Conservation (phyloP, 2,888 invertebrate species). For the Spilarctia lutea region DNA sequence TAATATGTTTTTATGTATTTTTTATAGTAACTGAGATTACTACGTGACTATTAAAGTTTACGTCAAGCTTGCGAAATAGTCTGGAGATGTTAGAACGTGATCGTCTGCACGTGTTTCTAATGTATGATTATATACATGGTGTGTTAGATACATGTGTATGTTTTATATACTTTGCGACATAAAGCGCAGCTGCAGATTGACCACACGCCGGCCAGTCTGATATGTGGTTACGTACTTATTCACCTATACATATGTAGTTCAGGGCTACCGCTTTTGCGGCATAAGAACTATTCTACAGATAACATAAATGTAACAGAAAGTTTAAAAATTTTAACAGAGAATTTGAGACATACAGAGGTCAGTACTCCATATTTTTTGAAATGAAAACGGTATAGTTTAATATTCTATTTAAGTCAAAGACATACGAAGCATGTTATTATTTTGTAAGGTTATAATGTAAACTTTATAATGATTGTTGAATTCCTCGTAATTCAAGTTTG, state of each 20-base stretch:
- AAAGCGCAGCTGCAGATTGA: constrained; percentile 71
- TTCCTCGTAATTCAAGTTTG: background rate
- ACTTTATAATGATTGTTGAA: background rate
- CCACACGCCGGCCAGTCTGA: constrained; percentile 66
- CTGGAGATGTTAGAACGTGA: constrained; percentile 53
- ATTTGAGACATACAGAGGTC: background rate
- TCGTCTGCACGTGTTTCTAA: constrained; percentile 53
- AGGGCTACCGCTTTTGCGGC: constrained; percentile 47
- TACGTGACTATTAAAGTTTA: constrained; percentile 51
- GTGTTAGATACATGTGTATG: constrained; percentile 51
- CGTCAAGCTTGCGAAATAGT: constrained; percentile 46
- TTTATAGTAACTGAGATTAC: constrained; percentile 30
- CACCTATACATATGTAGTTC: constrained; percentile 33
- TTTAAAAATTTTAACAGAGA: background rate
- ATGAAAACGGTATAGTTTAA: background rate
- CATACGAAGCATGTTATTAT: background rate
- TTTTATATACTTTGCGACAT: constrained; percentile 66
- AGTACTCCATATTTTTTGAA: background rate
- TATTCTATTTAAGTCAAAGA: background rate
- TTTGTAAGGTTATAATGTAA: too few species aligned
- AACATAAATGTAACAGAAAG: background rate
- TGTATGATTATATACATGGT: constrained; percentile 41
- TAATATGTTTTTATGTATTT: constrained; percentile 16
- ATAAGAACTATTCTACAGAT: background rate
- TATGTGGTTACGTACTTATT: constrained; percentile 58